Base-by-base conservation (phyloP, 92 coral and sea anemone species). In the Pocillopora meandrina region DNA sequence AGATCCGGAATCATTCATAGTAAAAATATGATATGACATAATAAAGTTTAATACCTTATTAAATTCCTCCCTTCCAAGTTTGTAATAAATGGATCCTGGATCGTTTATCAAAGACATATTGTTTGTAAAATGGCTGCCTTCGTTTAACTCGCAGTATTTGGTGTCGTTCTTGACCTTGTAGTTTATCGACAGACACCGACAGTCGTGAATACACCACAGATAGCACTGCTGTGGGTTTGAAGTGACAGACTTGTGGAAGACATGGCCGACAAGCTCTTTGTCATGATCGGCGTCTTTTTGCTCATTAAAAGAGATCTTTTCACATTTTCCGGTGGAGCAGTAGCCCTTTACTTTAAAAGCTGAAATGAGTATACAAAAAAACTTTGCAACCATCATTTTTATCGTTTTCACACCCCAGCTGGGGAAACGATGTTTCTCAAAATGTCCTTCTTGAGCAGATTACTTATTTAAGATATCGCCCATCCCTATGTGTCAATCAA, bases 91-190 rank as follows among this genome's bases (percentile, higher is more conserved):
- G 35, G 56, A 70, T 70, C 74, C 74, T 10, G 75, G 31, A 56
- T 74, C 56, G 12, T 21, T 57, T 55, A 9, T 67, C 11, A 80
- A 61, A 67, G 84, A 80, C 10, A 56, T 80, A 5, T n/a, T n/a
- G 56, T 67, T 31, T 11, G 65, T 67, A 55, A 80, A 31, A 2
- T 66, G 75, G 36, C 49, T 66, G 6, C 49, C 75, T 26, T 67
- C 55, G 33, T 80, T 67, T 65, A 67, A 56, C 56, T 80, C 84
- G 34, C 84, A 80, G 60, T 66, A 59, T 56, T 26, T 66, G 26
- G 35, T 12, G 17, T 16, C 75, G 56, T 70, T 13, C 55, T 3
- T 70, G 35, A 34, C 74, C 55, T 70, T 70, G 74, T 16, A 70
- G 74, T 70, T 70, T 10, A 70, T 2, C 19, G 74, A 70, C 56